Conservation (phyloP, 2,797 vertebrate genomes). For the Pipistrellus pipistrellus region DNA sequence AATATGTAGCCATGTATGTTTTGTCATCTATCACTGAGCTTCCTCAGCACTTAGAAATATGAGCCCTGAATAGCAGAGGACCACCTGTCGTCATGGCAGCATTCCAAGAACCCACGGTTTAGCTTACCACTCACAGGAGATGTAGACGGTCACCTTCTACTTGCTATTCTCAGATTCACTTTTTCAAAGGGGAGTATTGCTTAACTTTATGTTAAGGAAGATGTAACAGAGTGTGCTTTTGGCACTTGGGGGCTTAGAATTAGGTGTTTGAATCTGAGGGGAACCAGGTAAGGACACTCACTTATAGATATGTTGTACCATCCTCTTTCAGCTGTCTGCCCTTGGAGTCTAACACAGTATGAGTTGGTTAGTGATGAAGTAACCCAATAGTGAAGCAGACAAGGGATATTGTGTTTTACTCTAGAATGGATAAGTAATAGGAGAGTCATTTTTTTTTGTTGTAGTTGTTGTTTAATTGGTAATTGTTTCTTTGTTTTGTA, state of each 20-base stretch:
- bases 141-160: constrained; percentile 77
- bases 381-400: constrained; percentile 9
- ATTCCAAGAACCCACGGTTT: constrained; percentile 81
- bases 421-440: neutral
- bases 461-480: constrained; percentile 12
- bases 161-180: constrained; percentile 73
- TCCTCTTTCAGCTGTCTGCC: neutral
- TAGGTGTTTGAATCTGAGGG: neutral
- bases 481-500: neutral
- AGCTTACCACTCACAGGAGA: constrained; percentile 80
- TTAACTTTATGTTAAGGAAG: neutral
- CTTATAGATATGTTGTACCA: constrained; percentile 24
- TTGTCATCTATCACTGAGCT: constrained; percentile 68
- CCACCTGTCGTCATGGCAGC: constrained; percentile 84
- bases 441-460: neutral
- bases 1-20: constrained; percentile 70
- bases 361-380: neutral
- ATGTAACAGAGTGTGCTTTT: constrained; percentile 66
- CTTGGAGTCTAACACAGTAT: neutral
- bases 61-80: constrained; percentile 74
- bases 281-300: neutral
- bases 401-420: neutral
- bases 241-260: constrained; percentile 42
- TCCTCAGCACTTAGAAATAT: constrained; percentile 79
- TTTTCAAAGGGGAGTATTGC: constrained; percentile 54